Evolutionary conservation across 1,140 invertebrate genomes (phyloP).

Genomic region (Ditylenchus dipsaci): DNA sequence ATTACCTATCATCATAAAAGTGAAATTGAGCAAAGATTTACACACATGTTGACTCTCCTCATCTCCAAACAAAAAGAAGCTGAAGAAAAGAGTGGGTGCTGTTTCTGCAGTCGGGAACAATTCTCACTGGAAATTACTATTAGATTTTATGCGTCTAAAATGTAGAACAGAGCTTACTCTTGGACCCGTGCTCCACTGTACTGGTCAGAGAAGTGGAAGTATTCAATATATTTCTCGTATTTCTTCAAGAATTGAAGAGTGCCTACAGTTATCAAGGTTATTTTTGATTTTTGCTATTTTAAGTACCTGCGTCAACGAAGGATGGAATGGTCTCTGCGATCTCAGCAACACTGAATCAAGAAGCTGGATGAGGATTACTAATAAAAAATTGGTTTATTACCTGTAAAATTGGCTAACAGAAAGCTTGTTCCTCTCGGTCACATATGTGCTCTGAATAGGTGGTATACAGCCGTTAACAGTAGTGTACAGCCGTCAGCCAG

Average conservation of each 20-base stretch:
- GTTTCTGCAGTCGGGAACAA: constrained; percentile 64
- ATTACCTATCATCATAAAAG: constrained; percentile 34
- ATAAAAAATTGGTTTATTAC: too few relatives aligned
- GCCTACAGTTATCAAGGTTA: constrained; percentile 35
- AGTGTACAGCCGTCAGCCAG: too few relatives aligned
- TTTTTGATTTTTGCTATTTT: too few relatives aligned
- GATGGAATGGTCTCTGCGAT: constrained; percentile 38
- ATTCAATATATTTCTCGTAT: constrained; percentile 81
- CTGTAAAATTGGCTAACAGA: constrained; percentile 64
- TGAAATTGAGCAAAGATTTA: constrained; percentile 46
- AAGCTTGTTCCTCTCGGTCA: constrained; percentile 84
- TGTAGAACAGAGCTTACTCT: constrained; percentile 68
- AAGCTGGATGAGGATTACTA: too few relatives aligned
- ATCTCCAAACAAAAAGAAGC: constrained; percentile 66
- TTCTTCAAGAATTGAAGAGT: constrained; percentile 72
- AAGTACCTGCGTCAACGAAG: constrained; percentile 28
- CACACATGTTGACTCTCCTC: constrained; percentile 20
- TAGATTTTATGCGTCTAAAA: constrained; percentile 1
- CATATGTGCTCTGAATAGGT: constrained; percentile 73
- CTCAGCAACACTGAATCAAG: constrained; percentile 53
- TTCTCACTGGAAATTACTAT: constrained; percentile 22
- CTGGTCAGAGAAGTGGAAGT: constrained; percentile 93
- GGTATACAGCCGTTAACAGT: too few relatives aligned
- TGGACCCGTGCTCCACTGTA: constrained; percentile 75
- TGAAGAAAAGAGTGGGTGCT: constrained; percentile 68